phyloP scores from a whole-genome alignment of 2,888 invertebrate genomes.

The Parapristionchus giblindavisi region DNA sequence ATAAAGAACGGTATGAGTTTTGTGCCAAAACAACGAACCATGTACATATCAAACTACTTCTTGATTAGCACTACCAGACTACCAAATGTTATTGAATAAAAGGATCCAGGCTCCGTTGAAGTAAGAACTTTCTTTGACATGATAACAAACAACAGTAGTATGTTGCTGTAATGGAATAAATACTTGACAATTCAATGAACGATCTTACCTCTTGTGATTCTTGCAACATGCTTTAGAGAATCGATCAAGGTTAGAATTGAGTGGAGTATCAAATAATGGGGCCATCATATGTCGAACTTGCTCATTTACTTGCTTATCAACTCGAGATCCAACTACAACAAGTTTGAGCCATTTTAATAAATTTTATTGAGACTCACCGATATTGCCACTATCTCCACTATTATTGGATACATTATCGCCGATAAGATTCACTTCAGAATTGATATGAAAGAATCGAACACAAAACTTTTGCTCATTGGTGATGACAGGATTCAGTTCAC shows the following conservation, averaged over 20 bases:
- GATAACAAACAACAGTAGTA: constrained; percentile 89
- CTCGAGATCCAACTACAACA: constrained; percentile 46
- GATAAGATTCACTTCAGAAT: constrained; percentile 71
- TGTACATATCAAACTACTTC: constrained; percentile 88
- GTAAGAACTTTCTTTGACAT: constrained; percentile 82
- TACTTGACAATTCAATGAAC: neutral
- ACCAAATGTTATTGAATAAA: constrained; percentile 84
- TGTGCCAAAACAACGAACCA: constrained; percentile 75
- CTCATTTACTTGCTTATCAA: constrained; percentile 71
- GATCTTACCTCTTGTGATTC: constrained; percentile 46
- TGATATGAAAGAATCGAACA: constrained; percentile 87
- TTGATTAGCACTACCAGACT: constrained; percentile 87
- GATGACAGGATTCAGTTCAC: constrained; percentile 88
- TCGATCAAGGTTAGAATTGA: constrained; percentile 85
- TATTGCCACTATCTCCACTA: constrained; percentile 54
- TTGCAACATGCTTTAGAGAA: constrained; percentile 83
- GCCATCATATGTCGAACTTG: constrained; percentile 79
- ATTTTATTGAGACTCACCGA: no score
- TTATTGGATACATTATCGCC: constrained; percentile 60
- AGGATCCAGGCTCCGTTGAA: constrained; percentile 77
- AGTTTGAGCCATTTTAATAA: neutral
- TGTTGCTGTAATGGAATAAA: constrained; percentile 78
- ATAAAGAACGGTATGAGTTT: no score
- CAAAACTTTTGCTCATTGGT: constrained; percentile 95
- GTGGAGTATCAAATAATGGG: constrained; percentile 84